Evolutionary conservation across 2,797 vertebrate species (phyloP).

Genomic region (Naso thynnoides): DNA sequence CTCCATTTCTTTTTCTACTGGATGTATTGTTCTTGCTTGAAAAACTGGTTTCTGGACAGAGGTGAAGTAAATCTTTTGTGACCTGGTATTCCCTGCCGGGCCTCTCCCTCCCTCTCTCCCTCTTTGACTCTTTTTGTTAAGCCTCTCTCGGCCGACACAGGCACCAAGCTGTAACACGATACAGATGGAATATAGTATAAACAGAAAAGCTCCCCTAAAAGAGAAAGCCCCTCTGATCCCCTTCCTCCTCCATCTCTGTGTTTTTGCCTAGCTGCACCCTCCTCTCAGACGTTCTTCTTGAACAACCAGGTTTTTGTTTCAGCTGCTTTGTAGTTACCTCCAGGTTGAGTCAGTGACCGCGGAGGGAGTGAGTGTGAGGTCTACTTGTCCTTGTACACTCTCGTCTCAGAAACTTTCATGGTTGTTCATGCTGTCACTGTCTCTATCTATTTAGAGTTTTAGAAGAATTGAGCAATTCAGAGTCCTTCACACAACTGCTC

Average conservation of each 20-base stretch:
- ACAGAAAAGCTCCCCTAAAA: constrained; percentile 70
- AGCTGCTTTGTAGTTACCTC: constrained; percentile 52
- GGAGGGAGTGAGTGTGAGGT: constrained; percentile 15
- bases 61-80: constrained; percentile 84
- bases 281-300: constrained; percentile 44
- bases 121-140: constrained; percentile 60
- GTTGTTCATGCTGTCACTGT: constrained; percentile 2
- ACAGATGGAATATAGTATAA: constrained; percentile 79
- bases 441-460: constrained; percentile 16
- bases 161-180: constrained; percentile 76
- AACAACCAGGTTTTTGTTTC: constrained; percentile 67
- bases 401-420: constrained; percentile 8
- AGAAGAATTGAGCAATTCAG: not conserved
- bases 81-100: constrained; percentile 73
- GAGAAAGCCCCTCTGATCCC: constrained; percentile 47
- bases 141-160: constrained; percentile 56
- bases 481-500: constrained; percentile 1
- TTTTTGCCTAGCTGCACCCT: constrained; percentile 47
- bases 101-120: constrained; percentile 48
- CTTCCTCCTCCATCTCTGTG: constrained; percentile 43
- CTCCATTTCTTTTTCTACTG: constrained; percentile 66
- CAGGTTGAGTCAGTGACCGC: constrained; percentile 41
- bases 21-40: constrained; percentile 75
- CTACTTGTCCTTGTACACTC: constrained; percentile 20
- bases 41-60: constrained; percentile 77